Base-by-base conservation (phyloP, 2,113 vertebrate genomes). In the Cephalopholis sonnerati region DNA sequence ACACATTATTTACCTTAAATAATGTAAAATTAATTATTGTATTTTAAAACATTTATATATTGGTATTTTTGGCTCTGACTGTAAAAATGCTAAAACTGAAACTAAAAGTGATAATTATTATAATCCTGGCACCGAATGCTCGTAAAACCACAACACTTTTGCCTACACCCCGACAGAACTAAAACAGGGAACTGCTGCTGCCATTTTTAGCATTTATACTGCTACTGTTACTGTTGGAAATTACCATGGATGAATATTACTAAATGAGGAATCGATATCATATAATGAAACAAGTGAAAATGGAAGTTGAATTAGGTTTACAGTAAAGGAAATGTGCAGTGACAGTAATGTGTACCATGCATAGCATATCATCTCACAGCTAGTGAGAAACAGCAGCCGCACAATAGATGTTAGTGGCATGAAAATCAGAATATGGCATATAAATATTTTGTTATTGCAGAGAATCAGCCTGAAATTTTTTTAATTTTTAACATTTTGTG, bases 171-270 rank as follows among this genome's bases (percentile, higher is more conserved):
- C 16, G 65, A 71, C 36, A 87, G 79, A 91, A 90, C 74, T 74
- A 89, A 93, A 93, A 93, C 16, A 77, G 32, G 88, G 88, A 93
- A 92, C 62, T 76, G 83, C 25, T 22, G 16, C 67, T 51, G 25
- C 66, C 16, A 24, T 59, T 25, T 58, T 39, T 70, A 29, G 27
- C 51, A n/a, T 84, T 50, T 86, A 27, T 82, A 62, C 17, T 59
- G n/a, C 32, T 36, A 7, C 32, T 27, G 4, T 5, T 5, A 1
- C 41, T 74, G 61, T 53, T 25, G 1, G 20, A 72, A 82, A 50
- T 58, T 13, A 20, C 18, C 17, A 36, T 2, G 44, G 58, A 32
- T 77, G 39, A 57, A 67, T 77, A 71, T 80, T 58, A 58, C 54
- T 63, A 39, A 91, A 91, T 41, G 55, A 50, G 83, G 87, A 90